Conservation (phyloP, 2,797 vertebrate species). For the Crax fasciolata region DNA sequence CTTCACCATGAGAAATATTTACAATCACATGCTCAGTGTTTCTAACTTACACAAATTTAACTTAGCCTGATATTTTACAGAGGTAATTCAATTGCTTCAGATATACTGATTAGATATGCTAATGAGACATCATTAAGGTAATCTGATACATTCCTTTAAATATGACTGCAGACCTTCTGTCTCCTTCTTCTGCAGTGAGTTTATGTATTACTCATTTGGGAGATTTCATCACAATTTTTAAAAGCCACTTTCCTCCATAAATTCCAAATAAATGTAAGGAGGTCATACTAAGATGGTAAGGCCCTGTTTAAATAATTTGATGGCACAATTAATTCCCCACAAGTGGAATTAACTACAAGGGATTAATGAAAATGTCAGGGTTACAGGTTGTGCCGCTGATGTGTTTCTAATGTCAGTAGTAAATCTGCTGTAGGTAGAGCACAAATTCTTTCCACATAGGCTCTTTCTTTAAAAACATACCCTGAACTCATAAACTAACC, state of each 20-base stretch:
- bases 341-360: conserved; percentile 67
- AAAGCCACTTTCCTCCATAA: conserved; percentile 24
- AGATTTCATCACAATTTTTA: conserved; percentile 50
- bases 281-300: conserved; percentile 49
- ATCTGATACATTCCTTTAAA: conserved; percentile 46
- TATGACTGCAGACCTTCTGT: conserved; percentile 53
- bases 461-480: conserved; percentile 40
- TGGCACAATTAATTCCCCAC: conserved; percentile 63
- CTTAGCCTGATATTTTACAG: conserved; percentile 71
- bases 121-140: conserved; percentile 64
- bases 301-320: conserved; percentile 66
- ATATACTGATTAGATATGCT: conserved; percentile 51
- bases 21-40: conserved; percentile 33
- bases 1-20: neutral
- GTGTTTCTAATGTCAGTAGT: conserved; percentile 67
- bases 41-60: conserved; percentile 36
- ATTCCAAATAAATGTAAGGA: conserved; percentile 29
- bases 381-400: conserved; percentile 57
- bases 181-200: conserved; percentile 1
- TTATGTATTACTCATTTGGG: conserved; percentile 53
- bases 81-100: conserved; percentile 63
- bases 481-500: conserved; percentile 42
- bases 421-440: conserved; percentile 68
- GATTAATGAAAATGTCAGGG: conserved; percentile 76
- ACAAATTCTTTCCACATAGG: conserved; percentile 39